Evolutionary conservation across 92 coral and sea anemone genomes (phyloP), one percentile per base, ranked within the genome.

Genomic region (Porites lobata): DNA sequence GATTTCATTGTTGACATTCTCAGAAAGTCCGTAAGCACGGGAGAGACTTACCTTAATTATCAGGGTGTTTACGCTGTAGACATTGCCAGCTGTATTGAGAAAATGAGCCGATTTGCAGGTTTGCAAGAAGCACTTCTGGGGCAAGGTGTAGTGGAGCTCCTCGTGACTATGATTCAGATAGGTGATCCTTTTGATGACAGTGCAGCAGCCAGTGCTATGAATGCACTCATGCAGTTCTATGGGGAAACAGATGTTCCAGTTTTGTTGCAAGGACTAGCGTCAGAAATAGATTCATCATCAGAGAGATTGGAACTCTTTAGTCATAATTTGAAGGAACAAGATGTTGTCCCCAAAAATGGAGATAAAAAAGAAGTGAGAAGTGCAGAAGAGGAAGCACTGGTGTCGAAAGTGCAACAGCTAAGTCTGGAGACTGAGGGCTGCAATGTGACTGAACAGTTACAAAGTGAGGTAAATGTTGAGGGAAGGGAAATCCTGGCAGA

Each of bases 111-210:
- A 29, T 77, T 77, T 81, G 77, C 20, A 24, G 64, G 76, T 43
- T 68, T 81, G 77, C 65, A 50, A 67, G 85, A 81, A 81, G 85
- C n/a, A 14, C 77, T 81, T 19, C 20, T 81, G 21, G 77, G 62
- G 21, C 67, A 68, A 67, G 85, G 85, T 50, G 77, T 68, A 43
- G 76, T 47, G 10, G 76, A 81, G 22, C 85, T 81, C 24, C 85
- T 81, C 11, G 85, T 81, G 6, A 50, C 77, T 4, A 81, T 81
- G 85, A 81, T 81, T 67, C 85, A 81, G 75, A 81, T 81, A 8
- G 85, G 85, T n/a, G 85, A 81, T 67, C 65, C 75, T 47, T 66
- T 47, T 50, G 85, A 81, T 20, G 85, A 81, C 24, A 18, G 50
- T 1, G 76, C 85, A 47, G 85, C 65, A 20, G 85, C 85, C 9